Evolutionary conservation across 2,888 invertebrate genomes (phyloP).

Genomic region (Omphaloscelis lunosa): DNA sequence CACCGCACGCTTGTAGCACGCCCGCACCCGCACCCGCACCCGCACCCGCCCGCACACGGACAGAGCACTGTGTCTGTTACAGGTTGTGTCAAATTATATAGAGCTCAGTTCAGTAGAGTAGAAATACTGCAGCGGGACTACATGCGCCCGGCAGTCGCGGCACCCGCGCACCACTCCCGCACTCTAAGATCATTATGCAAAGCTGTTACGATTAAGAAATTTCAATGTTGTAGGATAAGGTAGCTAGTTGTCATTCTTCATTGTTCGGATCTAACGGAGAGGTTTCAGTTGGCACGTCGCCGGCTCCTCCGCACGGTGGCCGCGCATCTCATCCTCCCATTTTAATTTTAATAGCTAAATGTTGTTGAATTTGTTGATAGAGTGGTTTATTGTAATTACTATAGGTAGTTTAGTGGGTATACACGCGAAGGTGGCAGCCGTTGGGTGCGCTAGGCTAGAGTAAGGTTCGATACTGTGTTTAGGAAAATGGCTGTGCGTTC

Average conservation of each 20-base stretch:
- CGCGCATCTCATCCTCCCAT: conserved; percentile 80
- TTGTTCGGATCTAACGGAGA: conserved; percentile 62
- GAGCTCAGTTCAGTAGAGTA: conserved; percentile 64
- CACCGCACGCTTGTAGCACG: conserved; percentile 39
- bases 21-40: conserved; percentile 48
- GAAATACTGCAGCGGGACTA: conserved; percentile 27
- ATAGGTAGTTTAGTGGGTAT: conserved; percentile 85
- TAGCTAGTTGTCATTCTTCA: conserved; percentile 84
- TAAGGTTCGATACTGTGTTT: conserved; percentile 85
- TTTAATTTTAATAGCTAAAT: conserved; percentile 90
- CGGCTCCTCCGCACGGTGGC: conserved; percentile 55
- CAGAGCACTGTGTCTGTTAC: conserved; percentile 63
- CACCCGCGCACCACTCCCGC: conserved; percentile 61
- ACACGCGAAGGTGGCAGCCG: conserved; percentile 82
- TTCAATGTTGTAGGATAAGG: conserved; percentile 85
- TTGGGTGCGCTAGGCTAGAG: conserved; percentile 83
- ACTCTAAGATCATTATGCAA: conserved; percentile 65
- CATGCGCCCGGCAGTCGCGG: conserved; percentile 19
- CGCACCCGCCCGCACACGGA: conserved; percentile 41
- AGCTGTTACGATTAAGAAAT: conserved; percentile 79
- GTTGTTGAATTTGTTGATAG: conserved; percentile 90
- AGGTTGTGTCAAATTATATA: conserved; percentile 73
- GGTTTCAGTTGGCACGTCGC: conserved; percentile 60
- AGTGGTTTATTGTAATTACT: conserved; percentile 88
- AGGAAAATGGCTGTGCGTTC: conserved; percentile 89